Conservation (phyloP, 2,113 vertebrate genomes). For the Arvicanthis niloticus region DNA sequence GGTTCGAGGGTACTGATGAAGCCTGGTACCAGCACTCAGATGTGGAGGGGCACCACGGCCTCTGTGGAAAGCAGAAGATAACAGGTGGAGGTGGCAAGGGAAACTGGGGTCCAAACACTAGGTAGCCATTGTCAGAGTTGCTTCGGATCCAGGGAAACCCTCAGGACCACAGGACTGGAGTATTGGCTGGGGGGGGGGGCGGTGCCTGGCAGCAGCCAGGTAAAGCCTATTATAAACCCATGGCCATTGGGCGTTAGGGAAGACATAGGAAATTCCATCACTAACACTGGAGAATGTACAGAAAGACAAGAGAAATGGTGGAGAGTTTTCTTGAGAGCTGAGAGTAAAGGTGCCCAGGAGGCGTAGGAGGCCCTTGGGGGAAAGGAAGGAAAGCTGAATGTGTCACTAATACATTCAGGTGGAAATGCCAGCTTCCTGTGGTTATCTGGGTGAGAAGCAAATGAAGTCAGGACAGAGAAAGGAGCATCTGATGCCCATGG, state of each 20-base stretch:
- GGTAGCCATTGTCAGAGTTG: background rate
- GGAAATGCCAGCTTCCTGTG: background rate
- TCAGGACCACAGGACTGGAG: background rate
- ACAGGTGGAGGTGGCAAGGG: background rate
- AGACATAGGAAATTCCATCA: background rate
- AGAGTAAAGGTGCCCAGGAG: background rate
- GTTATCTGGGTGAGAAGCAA: background rate
- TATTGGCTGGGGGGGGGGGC: rapidly evolving
- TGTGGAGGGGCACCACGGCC: background rate
- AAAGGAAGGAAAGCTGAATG: background rate
- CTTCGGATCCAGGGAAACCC: background rate
- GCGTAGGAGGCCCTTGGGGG: background rate
- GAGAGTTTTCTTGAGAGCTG: background rate
- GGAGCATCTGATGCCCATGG: background rate
- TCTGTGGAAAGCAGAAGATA: background rate
- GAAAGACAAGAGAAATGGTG: background rate
- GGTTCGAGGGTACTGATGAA: background rate
- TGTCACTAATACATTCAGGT: background rate
- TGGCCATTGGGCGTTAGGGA: background rate
- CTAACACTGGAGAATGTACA: background rate
- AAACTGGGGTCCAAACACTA: background rate
- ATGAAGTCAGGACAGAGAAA: background rate
- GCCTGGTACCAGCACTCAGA: background rate
- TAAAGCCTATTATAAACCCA: background rate
- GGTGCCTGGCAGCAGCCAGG: background rate